These are phyloP conservation scores for Tachysurus vachellii DNA, from an alignment of 2,113 vertebrate genomes.

Conservation along the genomic window DNA sequence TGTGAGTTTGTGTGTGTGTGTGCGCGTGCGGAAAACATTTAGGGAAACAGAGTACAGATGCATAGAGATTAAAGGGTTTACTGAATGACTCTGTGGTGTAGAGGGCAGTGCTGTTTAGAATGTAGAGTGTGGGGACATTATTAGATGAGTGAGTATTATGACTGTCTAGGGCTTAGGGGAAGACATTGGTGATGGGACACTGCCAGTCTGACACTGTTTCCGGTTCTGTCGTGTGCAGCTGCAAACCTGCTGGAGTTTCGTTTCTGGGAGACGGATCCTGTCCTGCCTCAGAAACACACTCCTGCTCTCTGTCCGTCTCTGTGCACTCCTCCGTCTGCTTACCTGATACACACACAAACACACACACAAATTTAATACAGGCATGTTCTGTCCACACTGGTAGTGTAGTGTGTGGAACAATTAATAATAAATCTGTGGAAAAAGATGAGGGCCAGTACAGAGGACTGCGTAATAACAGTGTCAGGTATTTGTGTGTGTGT, in stretches of 20 bases:
- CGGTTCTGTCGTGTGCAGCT: constrained; percentile 80
- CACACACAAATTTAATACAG: neutral
- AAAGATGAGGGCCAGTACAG: neutral
- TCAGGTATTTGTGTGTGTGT: neutral
- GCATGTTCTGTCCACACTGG: neutral
- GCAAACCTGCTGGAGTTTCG: constrained; percentile 72
- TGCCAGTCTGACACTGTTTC: constrained; percentile 82
- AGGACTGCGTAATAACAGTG: neutral
- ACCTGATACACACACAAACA: constrained; percentile 6
- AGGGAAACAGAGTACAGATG: neutral
- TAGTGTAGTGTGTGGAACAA: neutral
- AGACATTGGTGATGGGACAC: constrained; percentile 77
- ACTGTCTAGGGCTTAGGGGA: constrained; percentile 62
- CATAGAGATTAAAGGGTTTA: neutral
- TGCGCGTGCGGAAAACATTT: neutral
- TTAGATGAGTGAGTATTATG: neutral
- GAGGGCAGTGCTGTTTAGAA: neutral
- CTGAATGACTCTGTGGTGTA: neutral
- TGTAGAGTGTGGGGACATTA: too few species aligned
- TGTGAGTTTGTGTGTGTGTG: neutral
- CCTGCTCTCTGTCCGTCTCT: constrained; percentile 35
- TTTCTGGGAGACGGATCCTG: constrained; percentile 52
- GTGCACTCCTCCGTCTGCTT: constrained; percentile 33
- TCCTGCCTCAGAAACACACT: neutral
- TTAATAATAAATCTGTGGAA: neutral